phyloP scores from a whole-genome alignment of 1,140 invertebrate species.

The Xylocopa sonorina region DNA sequence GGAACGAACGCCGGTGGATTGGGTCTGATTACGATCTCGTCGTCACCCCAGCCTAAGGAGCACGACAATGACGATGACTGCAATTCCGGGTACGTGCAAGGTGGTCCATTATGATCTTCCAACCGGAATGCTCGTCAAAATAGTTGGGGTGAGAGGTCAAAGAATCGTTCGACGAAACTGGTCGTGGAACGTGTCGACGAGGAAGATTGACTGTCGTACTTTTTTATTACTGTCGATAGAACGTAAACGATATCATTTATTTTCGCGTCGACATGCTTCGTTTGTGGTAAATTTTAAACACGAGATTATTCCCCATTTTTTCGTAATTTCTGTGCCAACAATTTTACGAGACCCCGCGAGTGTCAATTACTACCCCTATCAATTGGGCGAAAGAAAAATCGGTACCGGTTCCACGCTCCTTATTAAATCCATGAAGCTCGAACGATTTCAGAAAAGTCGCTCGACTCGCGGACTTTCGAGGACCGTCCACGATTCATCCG shows the following conservation, averaged over 20 bases:
- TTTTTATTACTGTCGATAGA: not conserved
- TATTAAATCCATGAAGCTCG: slow-evolving; percentile 18
- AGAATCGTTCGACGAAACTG: not conserved
- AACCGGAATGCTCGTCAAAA: not conserved
- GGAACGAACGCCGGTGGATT: slow-evolving; percentile 60
- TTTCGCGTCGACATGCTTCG: no score
- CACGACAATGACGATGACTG: slow-evolving; percentile 45
- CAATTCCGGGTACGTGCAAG: slow-evolving; percentile 58
- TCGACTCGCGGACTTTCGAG: not conserved
- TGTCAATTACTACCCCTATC: no score
- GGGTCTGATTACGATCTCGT: slow-evolving; percentile 72
- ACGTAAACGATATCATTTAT: not conserved
- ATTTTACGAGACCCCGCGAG: not conserved
- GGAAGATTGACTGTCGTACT: not conserved
- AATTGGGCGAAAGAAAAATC: not conserved
- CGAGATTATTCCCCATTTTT: no score
- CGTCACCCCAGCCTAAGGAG: slow-evolving; percentile 43
- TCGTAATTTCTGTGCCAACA: not conserved
- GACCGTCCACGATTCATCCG: not conserved
- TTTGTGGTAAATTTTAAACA: no score
- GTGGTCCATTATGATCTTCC: slow-evolving; percentile 60
- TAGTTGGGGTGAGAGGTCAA: not conserved
- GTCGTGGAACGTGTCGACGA: not conserved
- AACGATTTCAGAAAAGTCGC: not conserved
- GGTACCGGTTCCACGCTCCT: not conserved